Base-by-base conservation (phyloP, 2,113 vertebrate species). In the Bos javanicus region DNA sequence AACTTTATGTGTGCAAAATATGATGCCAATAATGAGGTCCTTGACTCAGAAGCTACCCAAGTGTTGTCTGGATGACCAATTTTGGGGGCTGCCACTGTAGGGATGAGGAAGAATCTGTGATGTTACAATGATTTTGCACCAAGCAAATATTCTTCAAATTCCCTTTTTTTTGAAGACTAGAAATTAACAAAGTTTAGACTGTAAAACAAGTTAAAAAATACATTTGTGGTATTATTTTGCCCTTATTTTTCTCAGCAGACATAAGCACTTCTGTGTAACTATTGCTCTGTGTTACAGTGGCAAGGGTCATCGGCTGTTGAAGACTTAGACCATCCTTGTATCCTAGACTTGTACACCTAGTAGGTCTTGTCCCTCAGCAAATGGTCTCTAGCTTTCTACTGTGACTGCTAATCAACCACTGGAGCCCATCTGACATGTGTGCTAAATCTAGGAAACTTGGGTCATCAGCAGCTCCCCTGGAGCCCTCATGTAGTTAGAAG, bases 111-210 rank as follows among this genome's bases (percentile, higher is more conserved):
- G 71, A 59, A 43, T 82, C 57, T 85, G 87, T n/a, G 11, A 91
- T 64, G 17, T 56, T 81, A 60, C 43, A 46, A 62, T 33, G 57
- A 87, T 43, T 2, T 4, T 52, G 1, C 52, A 71, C 39, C 30
- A 96, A 43, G 26, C 46, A 93, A 91, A 93, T 92, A 62, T 88
- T 64, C 36, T 91, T 86, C 93, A 88, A 74, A 33, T 83, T 89
- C 50, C 19, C 91, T 76, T 78, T 81, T 67, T 67, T 19, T 9
- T 26, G 2, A 64, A 92, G 57, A 96, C n/a, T 33, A 54, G 39
- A 78, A 87, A 74, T 60, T 25, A 93, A 94, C 14, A 52, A 93
- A n/a, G 46, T 90, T 46, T 80, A 87, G 17, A 85, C 3, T 74
- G 30, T 59, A 26, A 2, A 50, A 33, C 39, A 94, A 89, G 57